These are phyloP conservation scores for Masticophis lateralis DNA, from an alignment of 2,797 vertebrate species.

Conservation along the genomic window DNA sequence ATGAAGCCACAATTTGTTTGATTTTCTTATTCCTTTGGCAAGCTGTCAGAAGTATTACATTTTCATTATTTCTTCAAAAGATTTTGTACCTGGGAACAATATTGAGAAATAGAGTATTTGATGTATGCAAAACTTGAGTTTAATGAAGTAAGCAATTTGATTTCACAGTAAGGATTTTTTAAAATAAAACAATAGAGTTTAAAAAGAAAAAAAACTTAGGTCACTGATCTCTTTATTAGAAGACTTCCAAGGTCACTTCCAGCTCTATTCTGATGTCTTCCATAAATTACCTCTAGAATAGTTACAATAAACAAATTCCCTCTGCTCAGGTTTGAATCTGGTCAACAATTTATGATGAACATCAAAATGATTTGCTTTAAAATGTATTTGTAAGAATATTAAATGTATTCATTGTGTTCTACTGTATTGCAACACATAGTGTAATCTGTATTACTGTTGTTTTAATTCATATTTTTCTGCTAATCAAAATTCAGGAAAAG, in stretches of 20 bases:
- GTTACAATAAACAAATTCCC: neutral
- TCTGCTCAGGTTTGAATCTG: neutral
- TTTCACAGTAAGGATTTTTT: neutral
- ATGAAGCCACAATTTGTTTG: neutral
- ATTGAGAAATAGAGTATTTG: neutral
- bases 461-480: neutral
- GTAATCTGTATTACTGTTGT: neutral
- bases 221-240: neutral
- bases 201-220: no score
- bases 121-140: neutral
- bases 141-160: neutral
- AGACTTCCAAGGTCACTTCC: neutral
- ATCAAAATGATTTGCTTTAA: neutral
- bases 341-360: neutral
- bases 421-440: neutral
- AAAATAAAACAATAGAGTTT: neutral
- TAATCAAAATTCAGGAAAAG: neutral
- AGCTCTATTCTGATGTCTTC: neutral
- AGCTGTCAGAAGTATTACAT: neutral
- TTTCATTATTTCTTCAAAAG: neutral
- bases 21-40: neutral
- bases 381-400: neutral
- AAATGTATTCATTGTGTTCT: neutral
- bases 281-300: neutral
- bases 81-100: neutral